Percentiles rank a stretch among this genome's conserved stretches.
Evolutionary conservation across 2,888 invertebrate species (phyloP).

Genomic region (Leucophenga montana): DNA sequence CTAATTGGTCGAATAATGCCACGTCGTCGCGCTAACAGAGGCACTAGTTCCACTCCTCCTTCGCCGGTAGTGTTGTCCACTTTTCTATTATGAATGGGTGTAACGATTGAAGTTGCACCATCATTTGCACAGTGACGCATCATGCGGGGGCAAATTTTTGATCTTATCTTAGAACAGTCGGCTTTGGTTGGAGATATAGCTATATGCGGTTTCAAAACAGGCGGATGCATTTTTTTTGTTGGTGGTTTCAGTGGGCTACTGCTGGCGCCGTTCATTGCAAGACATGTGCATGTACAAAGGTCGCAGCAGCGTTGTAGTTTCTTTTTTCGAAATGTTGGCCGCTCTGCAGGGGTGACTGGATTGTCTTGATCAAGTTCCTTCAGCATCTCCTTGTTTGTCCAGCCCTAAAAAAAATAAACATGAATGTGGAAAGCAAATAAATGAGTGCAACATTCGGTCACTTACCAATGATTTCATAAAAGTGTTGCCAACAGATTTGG

Average conservation of each 20-base stretch:
- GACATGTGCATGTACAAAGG: slow-evolving; percentile 69
- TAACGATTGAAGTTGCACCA: slow-evolving; percentile 29
- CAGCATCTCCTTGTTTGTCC: slow-evolving; percentile 73
- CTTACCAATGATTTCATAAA: slow-evolving; percentile 86
- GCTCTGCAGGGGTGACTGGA: slow-evolving; percentile 69
- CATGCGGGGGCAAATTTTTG: slow-evolving; percentile 57
- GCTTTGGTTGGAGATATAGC: slow-evolving; percentile 40
- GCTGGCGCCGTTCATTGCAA: slow-evolving; percentile 43
- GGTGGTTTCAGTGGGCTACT: slow-evolving; percentile 51
- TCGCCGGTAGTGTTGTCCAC: slow-evolving; percentile 59
- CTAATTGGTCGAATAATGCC: slow-evolving; percentile 75
- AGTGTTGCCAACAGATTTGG: slow-evolving; percentile 80
- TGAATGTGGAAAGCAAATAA: not conserved
- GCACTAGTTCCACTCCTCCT: slow-evolving; percentile 83
- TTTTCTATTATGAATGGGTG: slow-evolving; percentile 40
- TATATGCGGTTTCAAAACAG: slow-evolving; percentile 30
- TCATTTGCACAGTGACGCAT: slow-evolving; percentile 39
- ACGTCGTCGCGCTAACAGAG: slow-evolving; percentile 81
- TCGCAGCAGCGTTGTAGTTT: slow-evolving; percentile 67
- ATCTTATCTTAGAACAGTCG: slow-evolving; percentile 50
- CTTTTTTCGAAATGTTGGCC: slow-evolving; percentile 67
- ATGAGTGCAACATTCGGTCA: not conserved
- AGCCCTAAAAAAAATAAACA: slow-evolving; percentile 62
- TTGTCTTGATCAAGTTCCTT: slow-evolving; percentile 72
- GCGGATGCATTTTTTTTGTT: slow-evolving; percentile 44